Evolutionary conservation across 1,140 invertebrate species (phyloP).

Genomic region (fruit fly (Drosophila melanogaster)): Release_6_plus_ISO1_MT NT_033779.5:14740001-14740500

Average conservation of each 20-base stretch:
- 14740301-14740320: constrained; percentile 55
- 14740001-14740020: constrained; percentile 1
- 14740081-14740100: constrained; percentile 61
- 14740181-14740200: constrained; percentile 16
- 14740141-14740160: constrained; percentile 45
- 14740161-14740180: constrained; percentile 65
- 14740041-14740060: constrained; percentile 63
- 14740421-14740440: constrained; percentile 70
- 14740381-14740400: constrained; percentile 53
- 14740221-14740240: constrained; percentile 46
- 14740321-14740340: constrained; percentile 44
- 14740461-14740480: constrained; percentile 37
- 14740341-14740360: constrained; percentile 70
- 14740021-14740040: constrained; percentile 57
- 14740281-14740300: constrained; percentile 53
- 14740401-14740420: constrained; percentile 54
- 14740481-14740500: constrained; percentile 32
- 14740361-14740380: constrained; percentile 37
- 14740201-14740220: constrained; percentile 20
- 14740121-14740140: constrained; percentile 57
- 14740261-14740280: constrained; percentile 54
- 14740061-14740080: constrained; percentile 53
- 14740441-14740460: constrained; percentile 52
- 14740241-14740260: constrained; percentile 66
- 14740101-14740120: constrained; percentile 63